Percentiles rank a stretch among this genome's conserved stretches.
phyloP scores from a whole-genome alignment of 2,888 invertebrate genomes.

The Temnothorax rugatulus region DNA sequence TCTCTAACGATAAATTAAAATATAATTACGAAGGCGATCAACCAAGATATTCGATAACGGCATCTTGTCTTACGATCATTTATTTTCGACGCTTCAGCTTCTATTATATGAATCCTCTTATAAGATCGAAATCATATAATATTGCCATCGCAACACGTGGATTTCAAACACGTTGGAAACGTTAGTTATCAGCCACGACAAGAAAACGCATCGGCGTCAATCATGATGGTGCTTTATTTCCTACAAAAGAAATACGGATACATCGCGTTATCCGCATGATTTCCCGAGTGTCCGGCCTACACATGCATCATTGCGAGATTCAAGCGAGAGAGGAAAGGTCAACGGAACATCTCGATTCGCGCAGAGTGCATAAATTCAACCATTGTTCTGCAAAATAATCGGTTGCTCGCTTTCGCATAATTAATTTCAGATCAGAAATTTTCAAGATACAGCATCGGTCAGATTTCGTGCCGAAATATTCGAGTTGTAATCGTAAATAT shows the following conservation, averaged over 20 bases:
- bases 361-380: constrained; percentile 10
- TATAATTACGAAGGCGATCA: constrained; percentile 43
- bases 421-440: not conserved
- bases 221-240: constrained; percentile 50
- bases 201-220: constrained; percentile 36
- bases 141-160: not conserved
- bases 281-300: constrained; percentile 59
- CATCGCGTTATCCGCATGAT: constrained; percentile 73
- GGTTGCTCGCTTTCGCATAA: not conserved
- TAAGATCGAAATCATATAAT: constrained; percentile 29
- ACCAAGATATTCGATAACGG: constrained; percentile 51
- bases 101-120: not conserved
- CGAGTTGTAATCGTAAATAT: not conserved
- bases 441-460: not conserved
- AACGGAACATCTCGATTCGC: constrained; percentile 31
- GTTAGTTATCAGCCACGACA: not conserved
- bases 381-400: constrained; percentile 26
- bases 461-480: not conserved
- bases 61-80: constrained; percentile 19
- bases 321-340: constrained; percentile 19
- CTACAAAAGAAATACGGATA: constrained; percentile 57
- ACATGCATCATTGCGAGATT: constrained; percentile 18
- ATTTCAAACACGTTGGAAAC: constrained; percentile 10
- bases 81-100: constrained; percentile 15
- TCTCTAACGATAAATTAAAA: constrained; percentile 39